A percentile compares a stretch with the other conserved stretches of the same genome.
Conservation (phyloP, 23 tunicate species). For the Diplosoma virens region DNA sequence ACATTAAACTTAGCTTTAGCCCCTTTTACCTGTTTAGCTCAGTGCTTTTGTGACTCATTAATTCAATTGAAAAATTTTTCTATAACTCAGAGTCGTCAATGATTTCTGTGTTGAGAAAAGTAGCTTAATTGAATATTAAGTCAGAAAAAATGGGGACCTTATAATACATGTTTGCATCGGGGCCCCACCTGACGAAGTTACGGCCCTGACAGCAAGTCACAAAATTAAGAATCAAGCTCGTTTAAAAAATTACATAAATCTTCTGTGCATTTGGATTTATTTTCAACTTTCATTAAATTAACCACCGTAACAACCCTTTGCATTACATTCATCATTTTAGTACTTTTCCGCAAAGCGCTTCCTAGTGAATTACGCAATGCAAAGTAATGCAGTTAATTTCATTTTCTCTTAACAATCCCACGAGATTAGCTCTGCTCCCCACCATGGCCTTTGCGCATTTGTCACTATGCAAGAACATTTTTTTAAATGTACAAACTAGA, state of each 20-base stretch:
- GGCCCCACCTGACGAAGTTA: too few relatives aligned
- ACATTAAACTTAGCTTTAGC: too few relatives aligned
- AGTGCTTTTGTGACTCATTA: too few relatives aligned
- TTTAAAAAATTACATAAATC: neutral
- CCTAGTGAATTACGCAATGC: constrained; percentile 27
- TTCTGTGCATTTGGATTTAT: constrained; percentile 15
- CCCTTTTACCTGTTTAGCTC: too few relatives aligned
- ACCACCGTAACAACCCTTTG: constrained; percentile 19
- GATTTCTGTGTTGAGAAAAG: too few relatives aligned
- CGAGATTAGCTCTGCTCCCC: constrained; percentile 7
- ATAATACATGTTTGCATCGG: too few relatives aligned
- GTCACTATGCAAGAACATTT: constrained; percentile 11
- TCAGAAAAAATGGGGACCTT: too few relatives aligned
- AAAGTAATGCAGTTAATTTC: constrained; percentile 10
- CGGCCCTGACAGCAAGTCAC: too few relatives aligned
- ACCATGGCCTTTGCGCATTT: constrained; percentile 1
- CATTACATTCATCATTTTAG: constrained; percentile 14
- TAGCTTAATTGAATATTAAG: too few relatives aligned
- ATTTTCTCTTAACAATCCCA: constrained; percentile 20
- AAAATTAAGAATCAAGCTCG: constrained; percentile 16
- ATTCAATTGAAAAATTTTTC: too few relatives aligned
- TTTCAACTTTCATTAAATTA: constrained; percentile 5
- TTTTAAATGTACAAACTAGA: neutral
- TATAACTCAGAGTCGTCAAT: too few relatives aligned
- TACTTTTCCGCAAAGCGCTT: constrained; percentile 28